Conservation (phyloP, 1,140 invertebrate genomes). For the Drosophila pallidifrons region DNA sequence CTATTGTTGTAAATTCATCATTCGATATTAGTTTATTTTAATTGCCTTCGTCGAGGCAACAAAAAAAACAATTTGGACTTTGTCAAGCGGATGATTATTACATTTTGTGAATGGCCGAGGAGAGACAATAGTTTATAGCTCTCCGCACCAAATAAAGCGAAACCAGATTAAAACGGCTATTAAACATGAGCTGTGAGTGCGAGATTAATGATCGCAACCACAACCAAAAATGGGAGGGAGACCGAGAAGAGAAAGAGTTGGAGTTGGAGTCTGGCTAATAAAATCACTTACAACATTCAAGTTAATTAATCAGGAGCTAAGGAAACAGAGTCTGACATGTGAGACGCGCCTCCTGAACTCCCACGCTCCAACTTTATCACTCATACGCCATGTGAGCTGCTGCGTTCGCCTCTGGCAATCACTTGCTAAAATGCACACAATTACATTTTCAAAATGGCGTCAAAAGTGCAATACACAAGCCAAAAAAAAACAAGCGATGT, state of each 20-base stretch:
- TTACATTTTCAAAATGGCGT: conserved; percentile 78
- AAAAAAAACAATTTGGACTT: conserved; percentile 35
- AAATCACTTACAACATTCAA: conserved; percentile 22
- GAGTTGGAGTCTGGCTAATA: conserved; percentile 16
- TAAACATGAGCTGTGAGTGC: conserved; percentile 13
- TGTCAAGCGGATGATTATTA: conserved; percentile 50
- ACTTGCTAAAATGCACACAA: conserved; percentile 63
- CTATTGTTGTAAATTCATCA: conserved; percentile 35
- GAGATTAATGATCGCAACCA: conserved; percentile 43
- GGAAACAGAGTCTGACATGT: conserved; percentile 7
- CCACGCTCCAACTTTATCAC: not conserved
- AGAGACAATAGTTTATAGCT: conserved; percentile 25
- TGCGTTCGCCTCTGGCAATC: conserved; percentile 37
- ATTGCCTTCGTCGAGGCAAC: conserved; percentile 29
- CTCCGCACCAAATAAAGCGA: conserved; percentile 26
- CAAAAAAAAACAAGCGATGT: not conserved
- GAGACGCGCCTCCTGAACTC: not conserved
- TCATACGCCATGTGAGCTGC: not conserved
- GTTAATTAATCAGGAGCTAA: conserved; percentile 44
- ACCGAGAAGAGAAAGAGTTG: not conserved
- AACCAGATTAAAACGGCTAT: conserved; percentile 43
- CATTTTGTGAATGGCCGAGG: conserved; percentile 23
- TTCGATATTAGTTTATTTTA: conserved; percentile 58
- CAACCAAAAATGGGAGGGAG: conserved; percentile 7
- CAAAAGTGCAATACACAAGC: conserved; percentile 59